These are phyloP conservation scores for Heliconius erato DNA, from an alignment of 2,888 invertebrate genomes.

Conservation along the genomic window DNA sequence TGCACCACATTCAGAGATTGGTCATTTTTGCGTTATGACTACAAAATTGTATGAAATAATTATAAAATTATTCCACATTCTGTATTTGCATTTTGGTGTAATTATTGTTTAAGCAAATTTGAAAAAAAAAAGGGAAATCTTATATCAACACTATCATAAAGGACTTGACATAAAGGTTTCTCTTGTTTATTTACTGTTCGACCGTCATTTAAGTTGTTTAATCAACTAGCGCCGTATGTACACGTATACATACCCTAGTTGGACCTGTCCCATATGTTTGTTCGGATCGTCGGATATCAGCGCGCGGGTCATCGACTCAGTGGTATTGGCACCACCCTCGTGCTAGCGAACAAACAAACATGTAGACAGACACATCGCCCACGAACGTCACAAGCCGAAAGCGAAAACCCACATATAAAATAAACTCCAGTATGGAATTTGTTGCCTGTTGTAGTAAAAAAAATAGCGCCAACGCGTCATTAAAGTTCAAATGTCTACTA, in stretches of 20 bases:
- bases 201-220: constrained; percentile 53
- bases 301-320: constrained; percentile 98
- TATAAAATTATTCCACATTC: neutral
- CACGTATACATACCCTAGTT: constrained; percentile 95
- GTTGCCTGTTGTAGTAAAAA: constrained; percentile 83
- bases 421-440: constrained; percentile 60
- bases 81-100: constrained; percentile 2
- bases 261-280: constrained; percentile 96
- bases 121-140: neutral
- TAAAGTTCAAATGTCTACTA: constrained; percentile 63
- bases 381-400: constrained; percentile 68
- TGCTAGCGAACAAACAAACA: constrained; percentile 91
- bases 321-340: constrained; percentile 96
- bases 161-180: neutral
- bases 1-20: constrained; percentile 28
- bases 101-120: constrained; percentile 11
- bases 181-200: constrained; percentile 41
- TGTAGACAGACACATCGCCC: constrained; percentile 79
- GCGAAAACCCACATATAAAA: constrained; percentile 55
- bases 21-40: neutral
- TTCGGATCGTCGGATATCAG: constrained; percentile 97
- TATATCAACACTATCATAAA: neutral
- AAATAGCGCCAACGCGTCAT: constrained; percentile 78
- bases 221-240: constrained; percentile 77
- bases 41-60: neutral